These are phyloP conservation scores for Caenorhabditis afra DNA, from an alignment of 2,888 invertebrate species.

Conservation along the genomic window DNA sequence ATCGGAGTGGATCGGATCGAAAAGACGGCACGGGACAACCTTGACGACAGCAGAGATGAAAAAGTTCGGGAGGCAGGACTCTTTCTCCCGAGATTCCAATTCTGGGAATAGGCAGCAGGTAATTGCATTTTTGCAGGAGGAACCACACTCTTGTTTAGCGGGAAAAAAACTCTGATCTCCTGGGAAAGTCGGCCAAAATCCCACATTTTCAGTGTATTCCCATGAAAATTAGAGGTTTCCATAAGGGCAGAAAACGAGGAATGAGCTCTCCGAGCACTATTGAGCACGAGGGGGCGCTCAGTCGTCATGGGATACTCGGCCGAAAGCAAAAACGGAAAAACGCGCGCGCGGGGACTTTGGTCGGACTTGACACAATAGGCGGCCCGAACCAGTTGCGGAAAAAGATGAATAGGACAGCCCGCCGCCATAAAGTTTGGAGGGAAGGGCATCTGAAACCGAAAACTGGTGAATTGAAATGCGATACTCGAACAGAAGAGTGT, in stretches of 20 bases:
- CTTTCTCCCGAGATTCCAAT: neutral
- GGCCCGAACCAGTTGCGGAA: neutral
- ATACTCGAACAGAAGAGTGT: neutral
- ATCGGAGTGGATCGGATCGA: conserved; percentile 13
- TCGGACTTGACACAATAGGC: neutral
- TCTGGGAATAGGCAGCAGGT: neutral
- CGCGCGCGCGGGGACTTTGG: conserved; percentile 15
- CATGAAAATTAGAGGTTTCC: neutral
- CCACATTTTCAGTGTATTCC: neutral
- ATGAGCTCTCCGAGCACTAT: conserved; percentile 5
- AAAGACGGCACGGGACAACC: conserved; percentile 7
- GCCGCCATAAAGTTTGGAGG: neutral
- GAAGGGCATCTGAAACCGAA: conserved; percentile 16
- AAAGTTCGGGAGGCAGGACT: neutral
- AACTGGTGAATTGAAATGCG: conserved; percentile 18
- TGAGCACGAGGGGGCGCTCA: neutral
- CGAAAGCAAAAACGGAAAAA: conserved; percentile 7
- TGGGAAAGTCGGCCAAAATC: too few relatives aligned
- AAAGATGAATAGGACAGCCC: neutral
- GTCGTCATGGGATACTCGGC: conserved; percentile 40
- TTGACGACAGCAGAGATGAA: conserved; percentile 4
- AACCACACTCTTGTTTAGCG: neutral
- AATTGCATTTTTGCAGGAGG: neutral
- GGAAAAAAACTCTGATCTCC: too few relatives aligned
- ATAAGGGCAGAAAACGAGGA: too few relatives aligned